A percentile compares a stretch with the other conserved stretches of the same genome.
Conservation (phyloP, 2,797 vertebrate species). For the Enteromius trimaculatus region DNA sequence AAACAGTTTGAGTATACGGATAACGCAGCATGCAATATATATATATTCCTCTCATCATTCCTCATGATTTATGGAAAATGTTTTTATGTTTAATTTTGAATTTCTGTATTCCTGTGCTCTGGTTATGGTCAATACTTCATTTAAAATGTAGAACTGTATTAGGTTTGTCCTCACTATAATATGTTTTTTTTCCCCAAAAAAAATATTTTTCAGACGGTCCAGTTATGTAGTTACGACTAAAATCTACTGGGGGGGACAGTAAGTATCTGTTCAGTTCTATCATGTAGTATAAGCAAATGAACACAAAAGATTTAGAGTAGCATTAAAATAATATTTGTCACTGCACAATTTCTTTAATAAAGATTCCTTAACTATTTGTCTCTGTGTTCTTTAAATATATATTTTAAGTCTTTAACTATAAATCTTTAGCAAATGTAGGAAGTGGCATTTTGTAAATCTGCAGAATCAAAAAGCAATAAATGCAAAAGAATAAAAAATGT, state of each 20-base stretch:
- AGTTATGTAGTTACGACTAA: conserved; percentile 94
- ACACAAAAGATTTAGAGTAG: background rate
- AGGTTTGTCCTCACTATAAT: background rate
- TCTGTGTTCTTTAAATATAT: background rate
- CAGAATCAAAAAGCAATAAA: background rate
- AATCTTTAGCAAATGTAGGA: background rate
- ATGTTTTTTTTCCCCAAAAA: background rate
- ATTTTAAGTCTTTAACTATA: background rate
- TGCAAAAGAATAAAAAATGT: background rate
- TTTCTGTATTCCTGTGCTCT: background rate
- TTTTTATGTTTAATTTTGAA: background rate
- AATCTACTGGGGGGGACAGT: conserved; percentile 95
- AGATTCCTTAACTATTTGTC: background rate
- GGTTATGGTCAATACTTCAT: background rate
- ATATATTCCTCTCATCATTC: too few relatives aligned
- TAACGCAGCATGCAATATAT: conserved; percentile 7
- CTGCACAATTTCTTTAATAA: background rate
- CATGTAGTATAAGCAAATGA: background rate
- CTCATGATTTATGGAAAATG: too few relatives aligned
- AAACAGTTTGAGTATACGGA: conserved; percentile 42
- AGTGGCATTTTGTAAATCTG: background rate
- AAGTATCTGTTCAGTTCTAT: conserved; percentile 70
- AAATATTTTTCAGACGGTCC: conserved; percentile 79
- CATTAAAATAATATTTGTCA: background rate
- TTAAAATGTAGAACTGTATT: background rate